Percentiles rank a stretch among this genome's conserved stretches.
phyloP scores from a whole-genome alignment of 2,888 invertebrate genomes.

The Arge pagana region DNA sequence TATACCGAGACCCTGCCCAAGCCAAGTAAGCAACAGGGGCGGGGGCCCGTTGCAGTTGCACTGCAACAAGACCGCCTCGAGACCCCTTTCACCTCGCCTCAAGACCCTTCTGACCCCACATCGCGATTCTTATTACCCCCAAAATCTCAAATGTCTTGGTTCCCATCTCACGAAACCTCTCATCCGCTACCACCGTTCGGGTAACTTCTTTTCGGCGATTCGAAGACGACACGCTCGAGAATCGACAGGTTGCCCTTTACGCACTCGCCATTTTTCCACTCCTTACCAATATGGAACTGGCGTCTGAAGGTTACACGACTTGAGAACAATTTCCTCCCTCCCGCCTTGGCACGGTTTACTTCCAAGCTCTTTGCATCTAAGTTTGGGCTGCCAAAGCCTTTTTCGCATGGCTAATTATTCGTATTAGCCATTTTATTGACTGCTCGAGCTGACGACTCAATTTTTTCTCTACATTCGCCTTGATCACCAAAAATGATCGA shows the following conservation, averaged over 20 bases:
- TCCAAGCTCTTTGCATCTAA: constrained; percentile 24
- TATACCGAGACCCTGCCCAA: constrained; percentile 53
- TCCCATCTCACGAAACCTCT: not conserved
- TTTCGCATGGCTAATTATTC: constrained; percentile 7
- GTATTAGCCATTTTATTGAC: too few relatives aligned
- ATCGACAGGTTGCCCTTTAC: not conserved
- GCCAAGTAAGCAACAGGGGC: constrained; percentile 42
- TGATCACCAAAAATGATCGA: too few relatives aligned
- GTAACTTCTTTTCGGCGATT: too few relatives aligned
- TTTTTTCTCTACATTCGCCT: too few relatives aligned
- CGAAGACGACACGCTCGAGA: too few relatives aligned
- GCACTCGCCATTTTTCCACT: not conserved
- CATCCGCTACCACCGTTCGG: not conserved
- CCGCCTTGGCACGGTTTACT: constrained; percentile 50
- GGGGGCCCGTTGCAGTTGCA: constrained; percentile 42
- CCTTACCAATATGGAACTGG: constrained; percentile 1
- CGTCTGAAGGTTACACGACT: constrained; percentile 11
- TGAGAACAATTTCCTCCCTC: constrained; percentile 15
- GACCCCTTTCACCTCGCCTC: constrained; percentile 53
- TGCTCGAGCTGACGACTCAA: too few relatives aligned
- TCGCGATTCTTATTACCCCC: constrained; percentile 26
- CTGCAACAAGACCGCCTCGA: constrained; percentile 43
- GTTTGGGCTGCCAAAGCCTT: constrained; percentile 13
- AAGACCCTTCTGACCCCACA: constrained; percentile 46
- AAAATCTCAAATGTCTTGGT: not conserved